Conservation (phyloP, 2,113 vertebrate species). For the Geococcyx californianus region DNA sequence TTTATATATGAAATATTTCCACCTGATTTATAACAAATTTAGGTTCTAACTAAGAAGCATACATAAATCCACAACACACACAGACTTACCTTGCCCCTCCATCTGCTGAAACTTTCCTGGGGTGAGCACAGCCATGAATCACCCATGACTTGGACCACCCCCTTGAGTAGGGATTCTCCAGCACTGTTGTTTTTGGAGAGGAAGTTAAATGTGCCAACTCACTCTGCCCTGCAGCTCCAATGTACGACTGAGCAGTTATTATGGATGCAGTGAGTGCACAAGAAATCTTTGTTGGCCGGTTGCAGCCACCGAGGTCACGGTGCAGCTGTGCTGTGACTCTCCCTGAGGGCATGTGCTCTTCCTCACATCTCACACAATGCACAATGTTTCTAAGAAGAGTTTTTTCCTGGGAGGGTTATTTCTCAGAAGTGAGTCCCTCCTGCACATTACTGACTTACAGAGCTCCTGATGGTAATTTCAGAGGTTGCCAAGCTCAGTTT, state of each 20-base stretch:
- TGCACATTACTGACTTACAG: not conserved
- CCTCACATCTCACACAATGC: rapidly evolving
- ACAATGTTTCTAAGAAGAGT: not conserved
- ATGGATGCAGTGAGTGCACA: not conserved
- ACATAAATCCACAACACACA: not conserved
- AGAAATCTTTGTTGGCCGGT: not conserved
- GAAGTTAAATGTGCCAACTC: not conserved
- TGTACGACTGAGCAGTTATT: not conserved
- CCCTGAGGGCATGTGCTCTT: not conserved
- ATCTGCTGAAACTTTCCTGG: not conserved
- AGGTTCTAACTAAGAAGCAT: not conserved
- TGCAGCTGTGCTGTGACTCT: not conserved
- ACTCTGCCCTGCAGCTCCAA: not conserved
- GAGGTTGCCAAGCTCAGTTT: not conserved
- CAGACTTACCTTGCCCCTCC: not conserved
- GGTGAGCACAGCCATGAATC: not conserved
- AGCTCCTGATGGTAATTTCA: not conserved
- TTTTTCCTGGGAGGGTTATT: not conserved
- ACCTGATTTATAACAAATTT: not conserved
- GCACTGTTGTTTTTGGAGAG: not conserved
- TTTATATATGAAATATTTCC: not conserved
- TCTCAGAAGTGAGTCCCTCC: not conserved
- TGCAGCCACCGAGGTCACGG: not conserved
- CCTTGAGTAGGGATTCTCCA: not conserved
- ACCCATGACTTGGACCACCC: rapidly evolving